phyloP scores from a whole-genome alignment of 2,888 invertebrate genomes.

The Habroteleia sp. region DNA sequence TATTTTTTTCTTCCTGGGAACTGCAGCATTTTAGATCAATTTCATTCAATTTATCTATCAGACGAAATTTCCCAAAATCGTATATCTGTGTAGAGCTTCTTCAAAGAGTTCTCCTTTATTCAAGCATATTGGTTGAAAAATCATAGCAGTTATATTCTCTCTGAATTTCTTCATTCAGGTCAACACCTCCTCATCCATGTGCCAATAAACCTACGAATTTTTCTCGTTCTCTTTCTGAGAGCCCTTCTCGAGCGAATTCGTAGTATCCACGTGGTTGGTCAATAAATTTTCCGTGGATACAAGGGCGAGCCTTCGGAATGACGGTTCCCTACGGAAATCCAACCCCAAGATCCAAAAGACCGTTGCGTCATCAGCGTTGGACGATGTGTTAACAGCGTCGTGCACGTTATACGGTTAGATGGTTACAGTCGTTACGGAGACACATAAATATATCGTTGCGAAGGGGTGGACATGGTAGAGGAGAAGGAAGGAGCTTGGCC shows the following conservation, averaged over 20 bases:
- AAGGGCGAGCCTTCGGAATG: background rate
- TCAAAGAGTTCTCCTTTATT: background rate
- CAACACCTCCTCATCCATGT: no score
- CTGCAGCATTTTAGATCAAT: no score
- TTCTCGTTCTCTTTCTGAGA: background rate
- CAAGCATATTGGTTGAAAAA: no score
- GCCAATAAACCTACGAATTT: background rate
- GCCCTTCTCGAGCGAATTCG: background rate
- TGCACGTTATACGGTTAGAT: constrained; percentile 38
- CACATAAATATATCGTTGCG: constrained; percentile 56
- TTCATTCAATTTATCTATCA: no score
- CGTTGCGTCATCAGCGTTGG: constrained; percentile 17
- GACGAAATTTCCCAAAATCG: no score
- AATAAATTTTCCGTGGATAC: background rate
- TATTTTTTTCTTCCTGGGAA: no score
- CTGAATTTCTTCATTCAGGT: no score
- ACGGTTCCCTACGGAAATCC: background rate
- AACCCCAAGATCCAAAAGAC: constrained; percentile 1
- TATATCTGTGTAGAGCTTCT: no score
- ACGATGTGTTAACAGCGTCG: constrained; percentile 34
- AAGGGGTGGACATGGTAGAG: constrained; percentile 18
- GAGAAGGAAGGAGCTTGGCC: constrained; percentile 46
- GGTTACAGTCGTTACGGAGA: constrained; percentile 54
- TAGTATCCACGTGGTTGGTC: background rate
- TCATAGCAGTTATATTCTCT: no score